Percentiles rank a stretch among this genome's conserved stretches.
phyloP scores from a whole-genome alignment of 2,888 invertebrate genomes.

The Drosophila testacea region DNA sequence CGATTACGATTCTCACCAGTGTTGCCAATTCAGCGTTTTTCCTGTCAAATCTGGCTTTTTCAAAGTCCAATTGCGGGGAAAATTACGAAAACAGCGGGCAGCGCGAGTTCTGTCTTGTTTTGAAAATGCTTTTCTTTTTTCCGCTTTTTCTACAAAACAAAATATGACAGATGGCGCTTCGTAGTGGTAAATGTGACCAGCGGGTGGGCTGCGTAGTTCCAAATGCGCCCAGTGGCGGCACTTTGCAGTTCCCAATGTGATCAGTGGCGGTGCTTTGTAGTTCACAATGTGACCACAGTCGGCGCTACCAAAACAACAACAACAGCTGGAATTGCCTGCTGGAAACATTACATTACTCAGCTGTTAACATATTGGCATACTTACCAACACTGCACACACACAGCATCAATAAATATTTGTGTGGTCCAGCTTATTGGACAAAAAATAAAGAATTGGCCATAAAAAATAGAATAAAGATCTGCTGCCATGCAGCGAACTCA shows the following conservation, averaged over 20 bases:
- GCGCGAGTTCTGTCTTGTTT: slow-evolving; percentile 25
- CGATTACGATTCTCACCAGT: slow-evolving; percentile 29
- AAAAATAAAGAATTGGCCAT: not conserved
- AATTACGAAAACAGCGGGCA: slow-evolving; percentile 4
- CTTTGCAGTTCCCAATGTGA: too few relatives aligned
- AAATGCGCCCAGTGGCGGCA: too few relatives aligned
- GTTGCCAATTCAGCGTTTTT: not conserved
- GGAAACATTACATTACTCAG: slow-evolving; percentile 18
- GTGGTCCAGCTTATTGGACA: slow-evolving; percentile 18
- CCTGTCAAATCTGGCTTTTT: not conserved
- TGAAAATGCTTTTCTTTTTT: too few relatives aligned
- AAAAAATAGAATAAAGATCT: slow-evolving; percentile 4
- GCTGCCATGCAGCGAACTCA: slow-evolving; percentile 45
- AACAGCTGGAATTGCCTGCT: not conserved
- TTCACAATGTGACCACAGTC: too few relatives aligned
- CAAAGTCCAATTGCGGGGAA: too few relatives aligned
- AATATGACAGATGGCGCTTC: too few relatives aligned
- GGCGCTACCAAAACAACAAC: too few relatives aligned
- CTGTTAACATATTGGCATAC: slow-evolving; percentile 13
- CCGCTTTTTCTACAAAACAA: too few relatives aligned
- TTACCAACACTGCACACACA: slow-evolving; percentile 35
- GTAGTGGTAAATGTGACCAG: too few relatives aligned
- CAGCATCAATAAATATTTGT: slow-evolving; percentile 45
- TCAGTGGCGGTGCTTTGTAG: too few relatives aligned
- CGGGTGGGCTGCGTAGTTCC: too few relatives aligned